Evolutionary conservation across 2,888 invertebrate species (phyloP).

Genomic region (Lasioglossum zephyrum): DNA sequence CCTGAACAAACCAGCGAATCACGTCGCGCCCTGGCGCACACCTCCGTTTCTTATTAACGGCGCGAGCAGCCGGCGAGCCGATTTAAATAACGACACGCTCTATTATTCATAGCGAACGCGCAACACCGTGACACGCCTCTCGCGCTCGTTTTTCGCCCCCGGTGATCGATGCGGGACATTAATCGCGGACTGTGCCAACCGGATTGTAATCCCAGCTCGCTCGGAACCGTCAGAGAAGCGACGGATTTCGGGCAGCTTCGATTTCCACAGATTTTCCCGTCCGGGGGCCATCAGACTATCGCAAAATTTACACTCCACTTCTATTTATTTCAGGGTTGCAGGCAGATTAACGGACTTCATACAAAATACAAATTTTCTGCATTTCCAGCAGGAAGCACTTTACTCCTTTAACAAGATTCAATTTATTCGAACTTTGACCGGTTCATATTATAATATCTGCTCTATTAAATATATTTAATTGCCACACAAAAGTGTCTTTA

Average conservation of each 20-base stretch:
- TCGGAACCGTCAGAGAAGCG: background rate
- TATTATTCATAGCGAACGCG: constrained; percentile 22
- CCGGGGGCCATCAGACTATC: background rate
- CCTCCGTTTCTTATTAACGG: constrained; percentile 14
- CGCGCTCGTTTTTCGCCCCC: background rate
- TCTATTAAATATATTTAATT: too few relatives aligned
- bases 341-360: background rate
- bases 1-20: background rate
- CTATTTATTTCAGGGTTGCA: background rate
- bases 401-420: background rate
- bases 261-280: background rate
- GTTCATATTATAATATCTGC: too few relatives aligned
- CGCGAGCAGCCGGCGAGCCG: constrained; percentile 1
- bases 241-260: background rate
- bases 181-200: background rate
- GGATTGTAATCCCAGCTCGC: background rate
- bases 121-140: background rate
- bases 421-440: too few relatives aligned
- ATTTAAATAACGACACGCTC: constrained; percentile 30
- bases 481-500: too few relatives aligned
- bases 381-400: background rate
- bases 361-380: background rate
- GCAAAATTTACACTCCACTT: background rate
- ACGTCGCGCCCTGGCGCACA: background rate
- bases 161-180: constrained; percentile 19